Base-by-base conservation (phyloP, 2,888 invertebrate genomes). In the Nomada ruficornis region DNA sequence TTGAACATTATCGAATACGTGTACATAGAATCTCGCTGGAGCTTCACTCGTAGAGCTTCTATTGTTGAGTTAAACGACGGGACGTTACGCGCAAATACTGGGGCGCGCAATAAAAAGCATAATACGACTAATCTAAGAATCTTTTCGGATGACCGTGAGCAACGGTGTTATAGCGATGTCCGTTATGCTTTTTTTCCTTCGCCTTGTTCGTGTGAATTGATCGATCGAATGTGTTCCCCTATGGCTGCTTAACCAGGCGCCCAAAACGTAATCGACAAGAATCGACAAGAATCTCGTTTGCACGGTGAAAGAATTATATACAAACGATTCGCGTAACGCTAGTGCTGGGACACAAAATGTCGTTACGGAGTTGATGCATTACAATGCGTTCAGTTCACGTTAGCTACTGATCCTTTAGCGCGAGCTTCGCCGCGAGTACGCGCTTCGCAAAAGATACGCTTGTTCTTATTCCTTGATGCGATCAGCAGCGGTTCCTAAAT, bases 381-480 rank as follows among this genome's bases (percentile, higher is more conserved):
- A 70, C 18, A 11, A 54, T 62, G 26, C 50, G 42, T 57, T 62
- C 55, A 36, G 23, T 59, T 54, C 36, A 20, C 62, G 26, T 36
- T 55, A n/a, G 85, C 87, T 87, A 85, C 86, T 87, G 86, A 86
- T 75, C 80, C 44, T 69, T 26, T 26, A 36, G 44, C n/a, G 18
- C 64, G 63, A 52, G 70, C 64, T 4, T 20, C n/a, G 50, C 64
- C 20, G 70, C 72, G 83, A 71, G 54, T 18, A 10, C 44, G 52
- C 15, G 20, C 23, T 47, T 47, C 15, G 47, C 36, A 74, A 65
- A 60, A 64, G 60, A 72, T 70, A 36, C 23, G 65, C 50, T 88
- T 87, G 83, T 73, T 89, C 88, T 85, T 92, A 93, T 88, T 92
- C 92, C 82, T 90, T 91, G 71, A 92, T 91, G 77, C 80, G 90